These are phyloP conservation scores for Napeogenes sylphis DNA, from an alignment of 2,888 invertebrate genomes.

Conservation along the genomic window DNA sequence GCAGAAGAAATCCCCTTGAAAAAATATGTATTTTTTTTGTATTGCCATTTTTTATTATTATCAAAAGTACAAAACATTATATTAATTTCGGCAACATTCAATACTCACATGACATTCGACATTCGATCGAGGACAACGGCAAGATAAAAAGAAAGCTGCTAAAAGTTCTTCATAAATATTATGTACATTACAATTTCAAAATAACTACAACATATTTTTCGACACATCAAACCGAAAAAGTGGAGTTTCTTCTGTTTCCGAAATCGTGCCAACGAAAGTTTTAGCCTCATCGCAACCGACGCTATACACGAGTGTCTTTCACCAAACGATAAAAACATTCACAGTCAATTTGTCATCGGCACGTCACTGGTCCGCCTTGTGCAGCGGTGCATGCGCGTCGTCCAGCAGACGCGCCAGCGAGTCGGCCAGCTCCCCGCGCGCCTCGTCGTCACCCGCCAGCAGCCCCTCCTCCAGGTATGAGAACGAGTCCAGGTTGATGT, in stretches of 20 bases:
- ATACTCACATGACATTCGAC: neutral
- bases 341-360: neutral
- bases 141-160: slow-evolving; percentile 6
- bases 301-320: neutral
- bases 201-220: slow-evolving; percentile 2
- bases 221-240: neutral
- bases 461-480: slow-evolving; percentile 72
- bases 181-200: slow-evolving; percentile 2
- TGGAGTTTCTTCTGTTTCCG: neutral
- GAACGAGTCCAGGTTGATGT: slow-evolving; percentile 75
- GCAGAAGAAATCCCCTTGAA: slow-evolving; percentile 7
- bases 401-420: slow-evolving; percentile 59
- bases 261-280: neutral
- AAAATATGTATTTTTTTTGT: slow-evolving; percentile 3
- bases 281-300: neutral
- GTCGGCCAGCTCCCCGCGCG: slow-evolving; percentile 50
- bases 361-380: neutral
- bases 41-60: slow-evolving; percentile 5
- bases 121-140: neutral
- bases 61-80: slow-evolving; percentile 6
- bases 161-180: slow-evolving; percentile 7
- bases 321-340: neutral
- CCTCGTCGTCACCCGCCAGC: slow-evolving; percentile 68
- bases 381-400: slow-evolving; percentile 49
- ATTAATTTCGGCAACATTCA: slow-evolving; percentile 2